Evolutionary conservation across 2,888 invertebrate species (phyloP).

Genomic region (Dynastes maya): DNA sequence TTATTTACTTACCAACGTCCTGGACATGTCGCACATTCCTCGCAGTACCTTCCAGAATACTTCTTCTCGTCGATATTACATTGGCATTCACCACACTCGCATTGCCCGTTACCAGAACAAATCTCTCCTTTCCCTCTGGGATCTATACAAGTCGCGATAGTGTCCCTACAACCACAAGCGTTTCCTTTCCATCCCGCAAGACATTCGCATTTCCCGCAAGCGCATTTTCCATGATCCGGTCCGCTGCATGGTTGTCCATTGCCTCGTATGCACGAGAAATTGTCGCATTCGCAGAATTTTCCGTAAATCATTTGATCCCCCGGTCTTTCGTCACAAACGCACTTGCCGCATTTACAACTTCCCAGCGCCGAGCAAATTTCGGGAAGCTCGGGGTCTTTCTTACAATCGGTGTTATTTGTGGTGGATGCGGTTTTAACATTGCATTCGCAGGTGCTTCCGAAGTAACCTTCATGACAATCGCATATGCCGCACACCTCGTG

Average conservation of each 20-base stretch:
- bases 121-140: conserved; percentile 61
- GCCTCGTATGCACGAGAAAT: conserved; percentile 78
- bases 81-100: conserved; percentile 77
- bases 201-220: conserved; percentile 78
- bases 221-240: conserved; percentile 76
- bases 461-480: conserved; percentile 71
- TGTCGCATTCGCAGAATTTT: conserved; percentile 84
- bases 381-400: conserved; percentile 60
- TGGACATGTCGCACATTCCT: conserved; percentile 81
- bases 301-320: conserved; percentile 72
- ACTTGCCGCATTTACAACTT: conserved; percentile 77
- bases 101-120: conserved; percentile 79
- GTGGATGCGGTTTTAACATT: conserved; percentile 61
- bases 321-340: conserved; percentile 71
- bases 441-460: conserved; percentile 78
- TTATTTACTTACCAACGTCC: conserved; percentile 69
- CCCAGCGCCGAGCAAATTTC: conserved; percentile 76
- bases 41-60: conserved; percentile 78
- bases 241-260: conserved; percentile 72
- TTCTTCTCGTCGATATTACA: conserved; percentile 74
- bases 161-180: conserved; percentile 77
- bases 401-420: conserved; percentile 64
- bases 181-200: conserved; percentile 75
- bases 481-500: conserved; percentile 73
- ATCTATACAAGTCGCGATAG: conserved; percentile 71